These are phyloP conservation scores for Sebastes elongatus DNA, from an alignment of 2,797 vertebrate genomes.

Conservation along the genomic window DNA sequence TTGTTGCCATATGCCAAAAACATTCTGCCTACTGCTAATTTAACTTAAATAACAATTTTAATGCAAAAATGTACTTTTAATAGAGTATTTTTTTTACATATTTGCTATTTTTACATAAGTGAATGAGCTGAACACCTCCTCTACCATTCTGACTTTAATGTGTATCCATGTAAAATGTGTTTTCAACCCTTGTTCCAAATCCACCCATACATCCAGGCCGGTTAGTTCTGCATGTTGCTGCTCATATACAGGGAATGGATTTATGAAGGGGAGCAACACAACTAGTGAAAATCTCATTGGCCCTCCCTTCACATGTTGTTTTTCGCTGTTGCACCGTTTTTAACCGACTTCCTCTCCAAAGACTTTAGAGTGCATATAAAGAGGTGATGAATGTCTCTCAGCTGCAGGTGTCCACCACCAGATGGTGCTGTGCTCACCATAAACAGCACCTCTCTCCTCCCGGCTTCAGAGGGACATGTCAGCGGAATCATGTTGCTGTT, in stretches of 20 bases:
- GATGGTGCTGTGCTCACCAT: neutral
- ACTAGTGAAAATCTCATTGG: neutral
- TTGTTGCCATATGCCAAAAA: no score
- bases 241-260: neutral
- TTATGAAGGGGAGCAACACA: neutral
- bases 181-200: neutral
- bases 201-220: no score
- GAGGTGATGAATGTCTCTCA: neutral
- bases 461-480: neutral
- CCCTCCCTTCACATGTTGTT: no score
- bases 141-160: no score
- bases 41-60: neutral
- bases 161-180: no score
- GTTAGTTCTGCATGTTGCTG: neutral
- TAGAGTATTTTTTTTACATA: neutral
- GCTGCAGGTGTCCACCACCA: neutral
- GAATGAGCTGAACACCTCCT: no score
- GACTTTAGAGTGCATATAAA: neutral
- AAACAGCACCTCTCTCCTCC: neutral
- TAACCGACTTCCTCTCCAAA: neutral
- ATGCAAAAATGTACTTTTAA: neutral
- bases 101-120: neutral
- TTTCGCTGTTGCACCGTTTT: no score
- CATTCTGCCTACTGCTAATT: no score
- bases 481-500: neutral